Base-by-base conservation (phyloP, 2,113 vertebrate genomes). In the Petrocephalus microphthalmus region DNA sequence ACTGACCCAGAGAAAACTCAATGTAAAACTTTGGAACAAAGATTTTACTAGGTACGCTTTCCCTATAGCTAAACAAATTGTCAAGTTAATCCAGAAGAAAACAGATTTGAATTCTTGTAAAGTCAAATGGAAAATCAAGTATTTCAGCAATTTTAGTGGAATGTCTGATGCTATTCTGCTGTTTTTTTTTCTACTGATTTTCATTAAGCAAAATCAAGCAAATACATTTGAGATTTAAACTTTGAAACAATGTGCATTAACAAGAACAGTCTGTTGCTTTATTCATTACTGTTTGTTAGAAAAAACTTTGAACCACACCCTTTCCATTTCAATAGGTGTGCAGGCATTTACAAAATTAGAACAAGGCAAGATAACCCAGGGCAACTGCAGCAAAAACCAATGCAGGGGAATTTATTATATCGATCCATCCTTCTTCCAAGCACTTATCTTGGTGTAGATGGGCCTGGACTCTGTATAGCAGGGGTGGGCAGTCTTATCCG, bases 41-140 rank as follows among this genome's bases (percentile, higher is more conserved):
- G 22, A 86, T 87, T 85, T 60, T 83, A 83, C 87, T 88, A 49
- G 20, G 13, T 37, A 13, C 1, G 47, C 33, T 87, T 86, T 90
- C 87, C 87, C 45, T 86, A 82, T 86, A 67, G 64, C 52, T 83
- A 88, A 84, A 20, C 74, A 88, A 84, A 88, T 84, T 13, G 22
- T 53, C 42, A 37, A 22, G 29, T 45, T 67, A 10, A 67, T 87
- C 42, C 56, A 52, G 42, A 20, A 56, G 57, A 22, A 85, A 74
- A 88, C 2, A 52, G 13, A 93, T 92, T 92, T 92, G 89, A 92
- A 91, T 92, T 85, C 89, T 88, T 87, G 84, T 89, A 57, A 91
- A 88, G 87, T 88, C 90, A 92, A 90, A 22, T 51, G 42, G 25
- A 84, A 84, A 89, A 89, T 88, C 81, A 74, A 90, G 87, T 87